phyloP scores from a whole-genome alignment of 2,113 vertebrate genomes.

The Tupaia chinensis region DNA sequence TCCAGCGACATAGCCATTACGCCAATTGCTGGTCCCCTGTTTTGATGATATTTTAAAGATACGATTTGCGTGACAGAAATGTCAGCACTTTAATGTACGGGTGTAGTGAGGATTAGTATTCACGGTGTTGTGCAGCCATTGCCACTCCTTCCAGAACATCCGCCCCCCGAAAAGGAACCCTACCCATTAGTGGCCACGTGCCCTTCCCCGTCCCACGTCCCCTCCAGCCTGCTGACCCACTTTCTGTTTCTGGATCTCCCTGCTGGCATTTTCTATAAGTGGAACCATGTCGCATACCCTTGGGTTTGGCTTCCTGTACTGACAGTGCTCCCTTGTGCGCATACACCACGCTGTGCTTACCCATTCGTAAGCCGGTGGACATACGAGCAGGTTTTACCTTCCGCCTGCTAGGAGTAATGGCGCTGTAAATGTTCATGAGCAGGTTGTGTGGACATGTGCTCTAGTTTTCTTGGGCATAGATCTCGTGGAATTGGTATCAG shows the following conservation, averaged over 20 bases:
- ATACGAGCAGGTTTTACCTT: background rate
- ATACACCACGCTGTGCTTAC: background rate
- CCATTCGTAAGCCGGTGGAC: background rate
- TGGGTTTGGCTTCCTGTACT: background rate
- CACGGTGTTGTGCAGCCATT: background rate
- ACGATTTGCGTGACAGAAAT: background rate
- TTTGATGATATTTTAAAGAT: background rate
- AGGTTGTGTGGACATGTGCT: background rate
- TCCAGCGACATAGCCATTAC: no score
- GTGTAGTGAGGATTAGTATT: background rate
- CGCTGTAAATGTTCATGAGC: background rate
- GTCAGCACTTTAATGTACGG: background rate
- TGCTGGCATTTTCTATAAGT: background rate
- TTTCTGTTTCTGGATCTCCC: background rate
- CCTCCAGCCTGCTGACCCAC: background rate
- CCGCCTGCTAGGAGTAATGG: background rate
- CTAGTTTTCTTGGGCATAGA: background rate
- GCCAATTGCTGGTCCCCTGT: background rate
- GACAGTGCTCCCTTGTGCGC: background rate
- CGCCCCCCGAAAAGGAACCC: background rate
- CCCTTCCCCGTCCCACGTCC: fast-evolving
- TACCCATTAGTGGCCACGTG: background rate
- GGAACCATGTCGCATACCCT: background rate
- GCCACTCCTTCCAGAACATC: background rate
- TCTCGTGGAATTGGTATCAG: background rate